Conservation (phyloP, 1,140 invertebrate species). For the Marisa cornuarietis region DNA sequence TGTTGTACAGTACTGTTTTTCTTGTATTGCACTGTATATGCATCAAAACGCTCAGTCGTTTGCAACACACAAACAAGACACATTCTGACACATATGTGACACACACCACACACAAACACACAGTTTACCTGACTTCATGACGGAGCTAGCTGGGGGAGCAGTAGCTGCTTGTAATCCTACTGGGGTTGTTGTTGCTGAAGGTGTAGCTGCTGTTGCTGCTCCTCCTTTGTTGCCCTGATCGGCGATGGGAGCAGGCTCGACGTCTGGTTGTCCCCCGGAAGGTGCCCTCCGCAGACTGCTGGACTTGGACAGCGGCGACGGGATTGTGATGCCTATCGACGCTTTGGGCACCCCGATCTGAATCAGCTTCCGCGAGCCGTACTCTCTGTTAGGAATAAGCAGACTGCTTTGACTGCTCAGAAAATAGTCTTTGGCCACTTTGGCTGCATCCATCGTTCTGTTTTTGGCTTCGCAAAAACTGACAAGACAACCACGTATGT, state of each 20-base stretch:
- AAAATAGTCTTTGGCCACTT: conserved; percentile 53
- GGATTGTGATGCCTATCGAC: not conserved
- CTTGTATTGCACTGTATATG: too few species aligned
- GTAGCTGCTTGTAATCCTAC: not conserved
- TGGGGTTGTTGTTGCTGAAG: not conserved
- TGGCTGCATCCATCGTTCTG: conserved; percentile 45
- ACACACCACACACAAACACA: not conserved
- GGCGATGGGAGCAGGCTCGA: not conserved
- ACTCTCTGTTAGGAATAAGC: conserved; percentile 52
- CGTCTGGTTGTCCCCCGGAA: too few species aligned
- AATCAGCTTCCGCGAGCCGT: conserved; percentile 48
- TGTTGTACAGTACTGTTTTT: too few species aligned
- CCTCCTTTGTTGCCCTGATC: not conserved
- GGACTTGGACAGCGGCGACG: not conserved
- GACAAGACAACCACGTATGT: too few species aligned
- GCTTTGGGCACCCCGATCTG: conserved; percentile 25
- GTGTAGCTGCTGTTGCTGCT: not conserved
- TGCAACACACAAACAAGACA: not conserved
- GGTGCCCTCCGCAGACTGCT: too few species aligned
- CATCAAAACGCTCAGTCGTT: too few species aligned
- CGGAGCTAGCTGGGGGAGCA: not conserved
- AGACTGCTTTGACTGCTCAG: conserved; percentile 49
- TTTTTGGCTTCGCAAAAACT: not conserved
- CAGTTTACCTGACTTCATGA: conserved; percentile 12
- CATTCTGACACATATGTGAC: not conserved